Evolutionary conservation across 2,113 vertebrate genomes (phyloP), one percentile per base, ranked within the genome.

Genomic region (Fukomys damarensis): DNA sequence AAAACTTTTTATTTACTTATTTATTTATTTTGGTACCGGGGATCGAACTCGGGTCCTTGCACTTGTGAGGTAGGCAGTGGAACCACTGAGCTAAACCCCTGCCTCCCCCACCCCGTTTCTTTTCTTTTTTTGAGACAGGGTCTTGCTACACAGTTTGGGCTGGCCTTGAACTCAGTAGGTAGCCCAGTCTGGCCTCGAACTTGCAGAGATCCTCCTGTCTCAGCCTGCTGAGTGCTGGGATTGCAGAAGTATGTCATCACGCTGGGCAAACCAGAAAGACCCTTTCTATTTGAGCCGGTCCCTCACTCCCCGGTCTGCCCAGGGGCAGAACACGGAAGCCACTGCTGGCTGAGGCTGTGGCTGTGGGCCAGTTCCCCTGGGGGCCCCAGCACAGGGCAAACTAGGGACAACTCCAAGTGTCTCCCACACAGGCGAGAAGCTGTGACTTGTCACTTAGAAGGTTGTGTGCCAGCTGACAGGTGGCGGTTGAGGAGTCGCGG

Each of bases 391-490:
- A 12, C 58, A 94, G 87, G 95, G 92, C 96, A 24, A 92, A 43
- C 65, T 4, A 41, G 91, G 93, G 96, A 92, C 56, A 83, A 46
- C 2, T 0, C 19, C 19, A 63, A 70, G 76, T 3, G 0, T 93
- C 96, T 93, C 98, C 97, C 94, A 93, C 97, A 79, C 89, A 76
- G 66, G 92, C 58, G 22, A 92, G 93, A 87, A 90, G 56, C 35
- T 92, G 95, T 77, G 93, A 86, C 95, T 96, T 91, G 96, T 97
- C 94, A 91, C 89, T 89, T 70, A 59, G 93, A 89, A 95, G 89
- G 41, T 79, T 86, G 59, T n/a, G 54, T 16, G 86, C 88, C 95
- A 82, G 92, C 94, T 97, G 97, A 94, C 96, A 97, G 97, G 97
- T 97, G 96, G 97, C n/a, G 20, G 96, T 6, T 93, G 90, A 92